Evolutionary conservation across 2,797 vertebrate species (phyloP), one percentile per base, ranked within the genome.

Genomic region (Eulemur albifrons): DNA sequence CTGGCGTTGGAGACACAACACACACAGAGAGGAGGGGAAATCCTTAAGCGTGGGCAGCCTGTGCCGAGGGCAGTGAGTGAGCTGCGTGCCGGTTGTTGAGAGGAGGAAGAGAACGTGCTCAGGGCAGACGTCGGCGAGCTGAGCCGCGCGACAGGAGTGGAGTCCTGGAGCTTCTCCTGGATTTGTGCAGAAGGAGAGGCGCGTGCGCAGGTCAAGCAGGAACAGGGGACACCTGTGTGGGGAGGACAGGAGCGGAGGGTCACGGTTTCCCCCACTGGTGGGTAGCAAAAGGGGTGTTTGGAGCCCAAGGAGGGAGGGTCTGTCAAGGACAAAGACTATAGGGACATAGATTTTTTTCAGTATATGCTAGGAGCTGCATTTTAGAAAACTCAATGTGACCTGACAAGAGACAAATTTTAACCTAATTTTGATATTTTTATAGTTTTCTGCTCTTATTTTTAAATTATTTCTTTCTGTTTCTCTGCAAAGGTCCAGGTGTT

Each of bases 51-150:
- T 18, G 54, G 40, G 32, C n/a, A 50, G 57, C 20, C 1, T 0
- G 5, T 2, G 25, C 4, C 12, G 13, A 21, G 38, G 38, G 23
- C 20, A 7, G 8, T 4, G 69, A 30, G 23, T 1, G 40, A 43
- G 70, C 30, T 20, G 3, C 15, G 8, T 2, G 4, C 12, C 32
- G 18, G 5, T 8, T n/a, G 72, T 4, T 2, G 38, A 27, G 32
- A 30, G n/a, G 48, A 45, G 38, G 9, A 18, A 6, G 1, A 11
- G 72, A 3, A 10, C 10, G 3, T 20, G 21, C 13, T 52, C 76
- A 20, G 7, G 23, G 67, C 27, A 11, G 35, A 8, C 1, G 0
- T 7, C 3, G 0, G 52, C 1, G 23, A 7, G 8, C 9, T 0
- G 4, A 10, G 59, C 67, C 6, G 15, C 8, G 4, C 17, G 5